phyloP scores from a whole-genome alignment of 2,888 invertebrate genomes.

The Pseudococcus viburni region DNA sequence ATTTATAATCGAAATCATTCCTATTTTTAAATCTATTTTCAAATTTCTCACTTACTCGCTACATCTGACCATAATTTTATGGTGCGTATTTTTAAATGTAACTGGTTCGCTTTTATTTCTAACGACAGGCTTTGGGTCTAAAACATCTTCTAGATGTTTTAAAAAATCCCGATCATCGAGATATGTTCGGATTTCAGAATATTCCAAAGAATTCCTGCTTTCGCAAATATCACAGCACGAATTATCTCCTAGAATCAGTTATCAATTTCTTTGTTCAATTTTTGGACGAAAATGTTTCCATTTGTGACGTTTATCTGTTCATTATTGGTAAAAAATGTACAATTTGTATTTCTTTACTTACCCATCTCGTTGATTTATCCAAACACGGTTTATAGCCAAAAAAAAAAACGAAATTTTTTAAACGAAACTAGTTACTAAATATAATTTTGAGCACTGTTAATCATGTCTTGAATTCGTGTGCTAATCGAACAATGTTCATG shows the following conservation, averaged over 20 bases:
- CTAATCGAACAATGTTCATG: no score
- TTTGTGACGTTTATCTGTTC: no score
- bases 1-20: not conserved
- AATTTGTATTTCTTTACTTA: no score
- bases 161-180: not conserved
- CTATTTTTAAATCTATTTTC: not conserved
- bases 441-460: no score
- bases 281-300: no score
- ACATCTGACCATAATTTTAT: not conserved
- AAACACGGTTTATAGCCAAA: no score
- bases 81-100: not conserved
- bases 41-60: not conserved
- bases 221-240: not conserved
- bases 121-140: not conserved
- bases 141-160: not conserved
- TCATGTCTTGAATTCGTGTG: no score
- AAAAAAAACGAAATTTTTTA: no score
- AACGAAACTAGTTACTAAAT: no score
- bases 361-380: no score
- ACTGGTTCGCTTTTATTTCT: not conserved
- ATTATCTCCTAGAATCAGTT: not conserved
- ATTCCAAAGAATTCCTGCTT: not conserved
- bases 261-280: not conserved
- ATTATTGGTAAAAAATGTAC: no score
- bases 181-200: no score